phyloP scores from a whole-genome alignment of 2,888 invertebrate species.

The Thecophora atra region DNA sequence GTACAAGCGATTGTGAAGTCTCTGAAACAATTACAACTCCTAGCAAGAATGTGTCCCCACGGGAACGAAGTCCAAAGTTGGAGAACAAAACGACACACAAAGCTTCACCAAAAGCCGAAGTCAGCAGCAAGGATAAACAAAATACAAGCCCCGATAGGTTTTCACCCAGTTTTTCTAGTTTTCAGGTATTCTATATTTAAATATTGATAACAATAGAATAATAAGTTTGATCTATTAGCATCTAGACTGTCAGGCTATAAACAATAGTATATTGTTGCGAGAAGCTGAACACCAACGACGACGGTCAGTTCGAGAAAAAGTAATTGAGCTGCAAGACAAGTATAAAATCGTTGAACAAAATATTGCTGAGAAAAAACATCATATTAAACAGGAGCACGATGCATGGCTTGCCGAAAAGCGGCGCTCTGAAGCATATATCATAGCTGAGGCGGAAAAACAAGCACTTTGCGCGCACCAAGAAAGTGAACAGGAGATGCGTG shows the following conservation, averaged over 20 bases:
- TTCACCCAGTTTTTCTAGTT: slow-evolving; percentile 1
- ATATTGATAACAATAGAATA: neutral
- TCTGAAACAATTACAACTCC: neutral
- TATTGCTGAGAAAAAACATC: slow-evolving; percentile 40
- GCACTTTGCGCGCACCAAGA: slow-evolving; percentile 49
- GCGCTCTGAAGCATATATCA: slow-evolving; percentile 49
- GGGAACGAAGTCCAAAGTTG: neutral
- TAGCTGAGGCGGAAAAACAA: slow-evolving; percentile 54
- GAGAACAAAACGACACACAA: neutral
- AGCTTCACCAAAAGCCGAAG: neutral
- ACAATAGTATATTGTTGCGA: slow-evolving; percentile 50
- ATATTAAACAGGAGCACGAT: slow-evolving; percentile 42
- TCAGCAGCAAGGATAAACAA: neutral
- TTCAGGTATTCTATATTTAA: slow-evolving; percentile 7
- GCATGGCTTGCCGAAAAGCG: slow-evolving; percentile 47
- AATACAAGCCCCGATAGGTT: neutral
- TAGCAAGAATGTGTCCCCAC: neutral
- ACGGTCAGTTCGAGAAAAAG: slow-evolving; percentile 49
- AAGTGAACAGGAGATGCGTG: slow-evolving; percentile 51
- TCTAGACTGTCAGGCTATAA: slow-evolving; percentile 51
- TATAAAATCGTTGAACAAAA: slow-evolving; percentile 40
- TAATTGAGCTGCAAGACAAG: slow-evolving; percentile 60
- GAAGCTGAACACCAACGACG: slow-evolving; percentile 53
- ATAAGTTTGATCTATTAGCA: slow-evolving; percentile 41
- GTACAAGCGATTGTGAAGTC: neutral